Evolutionary conservation across 2,113 vertebrate species (phyloP), one percentile per base, ranked within the genome.

Genomic region (Ciconia maguari): DNA sequence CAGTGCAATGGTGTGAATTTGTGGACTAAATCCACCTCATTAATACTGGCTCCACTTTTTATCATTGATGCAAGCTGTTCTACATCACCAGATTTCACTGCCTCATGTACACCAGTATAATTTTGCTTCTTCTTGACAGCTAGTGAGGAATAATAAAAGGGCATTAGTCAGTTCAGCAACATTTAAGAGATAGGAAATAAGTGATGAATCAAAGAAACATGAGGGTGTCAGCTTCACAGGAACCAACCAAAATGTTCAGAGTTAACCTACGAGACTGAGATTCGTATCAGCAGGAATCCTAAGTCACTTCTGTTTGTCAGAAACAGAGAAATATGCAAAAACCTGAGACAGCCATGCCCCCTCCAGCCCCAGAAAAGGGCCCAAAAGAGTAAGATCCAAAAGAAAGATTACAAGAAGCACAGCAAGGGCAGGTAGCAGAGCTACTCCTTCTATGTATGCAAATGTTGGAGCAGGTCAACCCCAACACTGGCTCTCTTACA

Each of bases 1-100:
- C 97, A 98, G 49, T 99, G 98, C 91, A 99, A 95, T 2, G 97
- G 98, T 48, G 97, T 98, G 89, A 99, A 98, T 64, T 97, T 98
- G 92, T 99, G 97, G 55, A 98, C 88, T 49, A 69, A 57, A 95
- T 99, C 98, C 81, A 97, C 95, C 69, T 98, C 97, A 8, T 98
- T 98, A 78, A 99, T 92, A 72, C 32, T 84, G 18, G 94, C 87
- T 91, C 98, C 98, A 22, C 34, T 85, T 66, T 95, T 96, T 82
- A 98, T 95, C 69, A 98, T 95, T 26, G 91, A 83, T 3, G 93
- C 97, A 79, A 99, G 98, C 54, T 97, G 96, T 60, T 97, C 96
- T 74, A 98, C 94, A 36, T 98, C 97, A 55, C 98, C 98, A 81
- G 96, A 94, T 91, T 87, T 97, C 84, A 98, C 98, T 20, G 98